Conservation (phyloP, 2,888 invertebrate species). For the Cheilosia impressa region DNA sequence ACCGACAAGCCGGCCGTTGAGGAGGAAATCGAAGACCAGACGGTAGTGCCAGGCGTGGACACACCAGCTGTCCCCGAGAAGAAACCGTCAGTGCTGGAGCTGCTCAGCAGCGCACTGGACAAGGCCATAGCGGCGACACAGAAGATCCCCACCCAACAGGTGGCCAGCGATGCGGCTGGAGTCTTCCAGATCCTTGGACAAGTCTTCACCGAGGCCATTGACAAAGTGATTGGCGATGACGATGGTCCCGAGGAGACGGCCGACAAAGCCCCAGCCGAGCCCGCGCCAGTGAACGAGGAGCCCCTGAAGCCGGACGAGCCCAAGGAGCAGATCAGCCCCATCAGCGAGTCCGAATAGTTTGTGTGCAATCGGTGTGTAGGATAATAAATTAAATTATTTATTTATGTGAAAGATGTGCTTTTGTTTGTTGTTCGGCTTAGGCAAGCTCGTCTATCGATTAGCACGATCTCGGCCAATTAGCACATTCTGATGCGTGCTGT, state of each 20-base stretch:
- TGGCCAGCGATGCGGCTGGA: slow-evolving; percentile 81
- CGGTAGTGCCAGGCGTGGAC: slow-evolving; percentile 32
- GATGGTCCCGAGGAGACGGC: slow-evolving; percentile 78
- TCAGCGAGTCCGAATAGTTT: slow-evolving; percentile 45
- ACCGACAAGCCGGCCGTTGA: slow-evolving; percentile 38
- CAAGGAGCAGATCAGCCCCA: slow-evolving; percentile 48
- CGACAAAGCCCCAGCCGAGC: background rate
- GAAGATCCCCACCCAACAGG: slow-evolving; percentile 80
- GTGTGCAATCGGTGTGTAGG: slow-evolving; percentile 15
- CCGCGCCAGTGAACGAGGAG: slow-evolving; percentile 11
- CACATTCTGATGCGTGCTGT: slow-evolving; percentile 37
- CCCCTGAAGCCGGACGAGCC: slow-evolving; percentile 33
- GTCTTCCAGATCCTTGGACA: slow-evolving; percentile 82
- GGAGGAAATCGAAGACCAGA: slow-evolving; percentile 47
- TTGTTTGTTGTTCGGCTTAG: slow-evolving; percentile 28
- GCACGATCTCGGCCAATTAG: slow-evolving; percentile 55
- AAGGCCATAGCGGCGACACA: slow-evolving; percentile 80
- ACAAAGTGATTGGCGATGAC: slow-evolving; percentile 80
- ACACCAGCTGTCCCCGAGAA: slow-evolving; percentile 74
- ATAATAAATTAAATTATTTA: slow-evolving; percentile 72
- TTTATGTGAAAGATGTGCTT: slow-evolving; percentile 37
- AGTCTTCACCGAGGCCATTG: slow-evolving; percentile 81
- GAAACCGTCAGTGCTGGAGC: slow-evolving; percentile 80
- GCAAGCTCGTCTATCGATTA: slow-evolving; percentile 24
- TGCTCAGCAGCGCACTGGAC: slow-evolving; percentile 81